Evolutionary conservation across 1,140 invertebrate species (phyloP).

Genomic region (Hyphantria cunea): DNA sequence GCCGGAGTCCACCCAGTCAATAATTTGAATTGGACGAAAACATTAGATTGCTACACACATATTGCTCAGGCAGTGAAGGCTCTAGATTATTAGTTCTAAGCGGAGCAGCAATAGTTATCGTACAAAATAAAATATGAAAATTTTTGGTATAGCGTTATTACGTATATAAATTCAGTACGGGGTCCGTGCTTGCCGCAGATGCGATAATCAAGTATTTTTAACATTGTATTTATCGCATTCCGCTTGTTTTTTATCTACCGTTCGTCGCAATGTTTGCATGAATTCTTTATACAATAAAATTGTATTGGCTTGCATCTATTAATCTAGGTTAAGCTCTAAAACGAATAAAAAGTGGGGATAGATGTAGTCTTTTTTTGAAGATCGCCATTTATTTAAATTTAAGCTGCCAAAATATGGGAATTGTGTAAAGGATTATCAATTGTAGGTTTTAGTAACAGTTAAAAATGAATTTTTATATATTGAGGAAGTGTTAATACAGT

Average conservation of each 20-base stretch:
- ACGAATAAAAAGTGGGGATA: conserved; percentile 15
- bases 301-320: conserved; percentile 21
- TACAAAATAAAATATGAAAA: conserved; percentile 21
- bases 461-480: not conserved
- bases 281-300: conserved; percentile 35
- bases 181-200: conserved; percentile 32
- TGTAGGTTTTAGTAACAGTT: conserved; percentile 1
- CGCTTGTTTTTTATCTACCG: conserved; percentile 40
- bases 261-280: conserved; percentile 28
- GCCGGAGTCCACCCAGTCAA: conserved; percentile 51
- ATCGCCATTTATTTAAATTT: not conserved
- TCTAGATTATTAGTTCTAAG: conserved; percentile 26
- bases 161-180: conserved; percentile 17
- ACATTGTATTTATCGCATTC: conserved; percentile 48
- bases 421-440: not conserved
- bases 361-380: conserved; percentile 21
- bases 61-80: conserved; percentile 44
- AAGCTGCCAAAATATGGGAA: too few relatives aligned
- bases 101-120: conserved; percentile 47
- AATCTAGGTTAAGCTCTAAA: conserved; percentile 21
- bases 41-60: conserved; percentile 43
- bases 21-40: conserved; percentile 66
- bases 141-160: conserved; percentile 12
- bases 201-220: conserved; percentile 57
- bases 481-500: conserved; percentile 16